Evolutionary conservation across 37 sponge, comb jelly and placozoan species (phyloP), one percentile per base, ranked within the genome.

Genomic region (Oscarella lobularis): DNA sequence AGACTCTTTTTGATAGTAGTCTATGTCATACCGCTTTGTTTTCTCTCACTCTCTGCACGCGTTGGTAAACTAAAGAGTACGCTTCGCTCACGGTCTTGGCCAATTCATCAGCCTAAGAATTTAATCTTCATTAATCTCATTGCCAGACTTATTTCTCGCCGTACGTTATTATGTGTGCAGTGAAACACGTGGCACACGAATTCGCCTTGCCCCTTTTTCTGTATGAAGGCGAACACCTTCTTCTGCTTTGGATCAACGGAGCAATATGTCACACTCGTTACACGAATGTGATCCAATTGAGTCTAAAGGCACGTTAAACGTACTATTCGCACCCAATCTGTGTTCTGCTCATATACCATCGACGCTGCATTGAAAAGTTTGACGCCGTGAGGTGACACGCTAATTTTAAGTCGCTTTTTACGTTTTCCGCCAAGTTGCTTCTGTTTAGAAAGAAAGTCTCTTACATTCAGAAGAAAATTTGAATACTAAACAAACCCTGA

Each of bases 21-120:
- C 14, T 48, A 48, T 27, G 9, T 48, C 60, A 48, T 48, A 48
- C 60, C 20, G 9, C 14, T 48, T 20, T 48, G 14, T 48, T 48
- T 20, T 48, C 60, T 48, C 60, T 48, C 14, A 48, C 60, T 48
- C 20, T 48, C 60, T 48, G 60, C 60, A 48, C 14, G 9, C 60
- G 9, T 48, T 48, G 9, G 20, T 27, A 48, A 20, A 48, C 60
- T 20, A 48, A 20, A 48, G 9, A 20, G 60, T 48, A 48, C 9
- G 60, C 60, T 20, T 48, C 60, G 20, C 14, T 20, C 9, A 48
- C 60, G 9, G 60, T 48, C 60, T 48, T 48, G 9, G 60, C 60
- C 60, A 48, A 48, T 48, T 48, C 20, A 48, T 48, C 60, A 48
- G 60, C 60, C 60, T 48, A n/a, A n/a, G n/a, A n/a, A n/a, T n/a